Conservation (phyloP, 2,113 vertebrate species). For the Gymnobelideus leadbeateri region DNA sequence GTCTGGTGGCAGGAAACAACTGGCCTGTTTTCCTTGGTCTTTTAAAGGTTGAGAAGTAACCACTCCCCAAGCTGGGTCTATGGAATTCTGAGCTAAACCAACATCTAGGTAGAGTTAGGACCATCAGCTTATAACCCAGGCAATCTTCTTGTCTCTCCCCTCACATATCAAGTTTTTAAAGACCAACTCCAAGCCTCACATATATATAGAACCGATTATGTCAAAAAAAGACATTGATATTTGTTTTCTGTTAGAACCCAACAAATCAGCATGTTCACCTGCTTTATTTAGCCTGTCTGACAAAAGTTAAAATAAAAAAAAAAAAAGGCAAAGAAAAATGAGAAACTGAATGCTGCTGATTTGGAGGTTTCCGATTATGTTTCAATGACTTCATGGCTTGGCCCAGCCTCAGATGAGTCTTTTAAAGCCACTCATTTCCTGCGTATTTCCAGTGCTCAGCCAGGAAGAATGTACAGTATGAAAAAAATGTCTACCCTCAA, state of each 20-base stretch:
- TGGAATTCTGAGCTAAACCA: conserved; percentile 20
- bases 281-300: conserved; percentile 61
- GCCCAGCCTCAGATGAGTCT: conserved; percentile 47
- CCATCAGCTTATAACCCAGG: conserved; percentile 55
- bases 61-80: conserved; percentile 19
- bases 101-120: conserved; percentile 8
- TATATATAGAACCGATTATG: conserved; percentile 48
- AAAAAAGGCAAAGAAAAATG: conserved; percentile 17
- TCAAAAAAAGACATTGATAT: conserved; percentile 57
- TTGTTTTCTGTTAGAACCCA: conserved; percentile 68
- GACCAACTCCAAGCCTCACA: conserved; percentile 51
- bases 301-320: neutral
- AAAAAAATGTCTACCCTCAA: conserved; percentile 78
- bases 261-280: conserved; percentile 66
- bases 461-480: conserved; percentile 81
- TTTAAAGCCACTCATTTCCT: conserved; percentile 80
- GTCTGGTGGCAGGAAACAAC: conserved; percentile 42
- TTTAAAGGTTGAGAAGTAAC: neutral
- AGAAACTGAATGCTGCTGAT: conserved; percentile 39
- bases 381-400: conserved; percentile 69
- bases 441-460: conserved; percentile 70
- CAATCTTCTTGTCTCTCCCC: conserved; percentile 68
- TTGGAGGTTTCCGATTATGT: conserved; percentile 60
- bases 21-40: conserved; percentile 58
- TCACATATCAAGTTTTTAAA: conserved; percentile 61